These are phyloP conservation scores for Chaetoderma sp. DNA, from an alignment of 2,888 invertebrate genomes.

Conservation along the genomic window DNA sequence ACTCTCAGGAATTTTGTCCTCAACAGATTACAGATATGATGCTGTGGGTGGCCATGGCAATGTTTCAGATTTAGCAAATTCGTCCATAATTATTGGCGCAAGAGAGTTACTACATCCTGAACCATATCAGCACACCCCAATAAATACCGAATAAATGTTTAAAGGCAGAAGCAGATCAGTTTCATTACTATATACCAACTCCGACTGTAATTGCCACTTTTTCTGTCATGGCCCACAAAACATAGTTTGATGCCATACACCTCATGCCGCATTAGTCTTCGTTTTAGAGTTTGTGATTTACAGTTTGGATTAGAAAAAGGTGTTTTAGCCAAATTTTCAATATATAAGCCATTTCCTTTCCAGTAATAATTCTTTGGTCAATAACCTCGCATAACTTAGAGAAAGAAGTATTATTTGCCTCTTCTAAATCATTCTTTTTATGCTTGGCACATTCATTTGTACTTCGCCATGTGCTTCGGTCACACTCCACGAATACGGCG, in stretches of 20 bases:
- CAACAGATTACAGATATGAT: not conserved
- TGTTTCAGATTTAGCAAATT: not conserved
- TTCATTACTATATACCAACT: not conserved
- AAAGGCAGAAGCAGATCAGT: not conserved
- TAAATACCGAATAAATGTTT: not conserved
- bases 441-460: not conserved
- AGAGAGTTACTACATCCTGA: not conserved
- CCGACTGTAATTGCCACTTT: too few species aligned
- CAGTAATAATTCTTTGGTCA: not conserved
- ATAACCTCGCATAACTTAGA: conserved; percentile 1
- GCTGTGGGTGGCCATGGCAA: not conserved
- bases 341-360: conserved; percentile 8
- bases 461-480: not conserved
- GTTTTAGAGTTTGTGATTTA: conserved; percentile 8
- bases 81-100: not conserved
- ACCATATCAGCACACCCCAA: not conserved
- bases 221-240: too few species aligned
- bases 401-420: not conserved
- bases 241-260: not conserved
- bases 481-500: not conserved
- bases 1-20: too few species aligned
- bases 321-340: not conserved
- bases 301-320: conserved; percentile 9
- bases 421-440: not conserved
- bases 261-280: not conserved